phyloP scores from a whole-genome alignment of 2,113 vertebrate genomes.

The Catharus bicknelli region DNA sequence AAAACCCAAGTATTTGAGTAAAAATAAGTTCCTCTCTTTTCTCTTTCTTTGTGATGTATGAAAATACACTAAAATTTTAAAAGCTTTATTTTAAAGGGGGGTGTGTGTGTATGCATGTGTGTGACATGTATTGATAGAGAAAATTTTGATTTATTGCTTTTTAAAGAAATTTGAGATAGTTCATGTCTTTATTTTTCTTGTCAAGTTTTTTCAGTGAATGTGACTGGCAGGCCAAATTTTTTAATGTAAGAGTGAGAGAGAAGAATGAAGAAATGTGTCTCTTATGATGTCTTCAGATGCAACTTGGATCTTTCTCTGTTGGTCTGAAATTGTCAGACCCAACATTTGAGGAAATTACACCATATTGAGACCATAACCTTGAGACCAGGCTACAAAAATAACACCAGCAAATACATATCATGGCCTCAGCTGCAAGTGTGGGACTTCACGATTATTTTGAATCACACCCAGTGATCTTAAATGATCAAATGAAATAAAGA shows the following conservation, averaged over 20 bases:
- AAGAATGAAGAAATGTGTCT: neutral
- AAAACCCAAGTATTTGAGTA: neutral
- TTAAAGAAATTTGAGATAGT: neutral
- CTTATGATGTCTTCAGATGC: neutral
- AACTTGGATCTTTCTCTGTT: neutral
- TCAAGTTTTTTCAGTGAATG: neutral
- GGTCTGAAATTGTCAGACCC: neutral
- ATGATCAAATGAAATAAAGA: neutral
- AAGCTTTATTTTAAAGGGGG: neutral
- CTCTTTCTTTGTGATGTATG: neutral
- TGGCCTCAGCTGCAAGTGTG: neutral
- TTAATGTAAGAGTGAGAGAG: neutral
- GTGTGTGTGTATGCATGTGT: neutral
- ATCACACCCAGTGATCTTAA: neutral
- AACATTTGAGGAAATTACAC: neutral
- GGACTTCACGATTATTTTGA: neutral
- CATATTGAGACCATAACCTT: neutral
- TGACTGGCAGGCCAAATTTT: neutral
- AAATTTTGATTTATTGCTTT: neutral
- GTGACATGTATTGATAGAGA: neutral
- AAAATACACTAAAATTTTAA: neutral
- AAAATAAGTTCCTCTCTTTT: neutral
- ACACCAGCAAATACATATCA: neutral
- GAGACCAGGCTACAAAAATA: neutral
- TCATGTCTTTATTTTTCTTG: neutral